Base-by-base conservation (phyloP, 1,140 invertebrate species). In the Zaprionus kolodkinae region DNA sequence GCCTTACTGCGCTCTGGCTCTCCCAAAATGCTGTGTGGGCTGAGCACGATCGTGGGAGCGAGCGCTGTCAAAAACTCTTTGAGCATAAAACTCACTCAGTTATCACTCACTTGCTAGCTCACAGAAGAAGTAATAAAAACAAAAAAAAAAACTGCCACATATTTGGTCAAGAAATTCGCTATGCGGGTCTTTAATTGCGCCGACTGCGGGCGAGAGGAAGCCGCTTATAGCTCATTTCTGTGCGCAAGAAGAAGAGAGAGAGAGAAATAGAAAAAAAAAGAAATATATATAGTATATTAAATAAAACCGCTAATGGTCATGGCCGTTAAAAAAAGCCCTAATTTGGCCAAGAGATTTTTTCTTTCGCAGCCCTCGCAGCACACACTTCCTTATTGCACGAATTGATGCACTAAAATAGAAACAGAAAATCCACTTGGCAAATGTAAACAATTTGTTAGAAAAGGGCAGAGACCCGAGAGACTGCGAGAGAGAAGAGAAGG, bases 241-340 rank as follows among this genome's bases (percentile, higher is more conserved):
- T 21, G 27, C 27, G 80, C 54, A 66, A n/a, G n/a, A 59, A 59
- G 21, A 48, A 21, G 33, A 35, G 61, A 65, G 45, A 38, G 79
- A 38, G 33, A 45, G n/a, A 33, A 36, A 62, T 6, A 40, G 5
- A 54, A 40, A 21, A 33, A 17, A 56, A 38, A 35, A 55, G 60
- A 61, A 50, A 72, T 67, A 80, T 43, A 13, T 45, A 30, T 30
- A 30, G 27, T 30, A 30, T 30, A 45, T 45, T 45, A 83, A 73
- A 83, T 72, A 88, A 79, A 87, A 87, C 83, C 84, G 79, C 84
- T 88, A 88, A 88, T 88, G 84, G 85, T 89, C 84, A 86, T 85
- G 82, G 81, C 78, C 82, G 81, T 85, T 85, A 86, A 78, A 85
- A 66, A 86, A 85, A 84, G 78, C 80, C 80, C 84, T 89, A 88